Base-by-base conservation (phyloP, 1,140 invertebrate genomes). In the Colletes gigas region DNA sequence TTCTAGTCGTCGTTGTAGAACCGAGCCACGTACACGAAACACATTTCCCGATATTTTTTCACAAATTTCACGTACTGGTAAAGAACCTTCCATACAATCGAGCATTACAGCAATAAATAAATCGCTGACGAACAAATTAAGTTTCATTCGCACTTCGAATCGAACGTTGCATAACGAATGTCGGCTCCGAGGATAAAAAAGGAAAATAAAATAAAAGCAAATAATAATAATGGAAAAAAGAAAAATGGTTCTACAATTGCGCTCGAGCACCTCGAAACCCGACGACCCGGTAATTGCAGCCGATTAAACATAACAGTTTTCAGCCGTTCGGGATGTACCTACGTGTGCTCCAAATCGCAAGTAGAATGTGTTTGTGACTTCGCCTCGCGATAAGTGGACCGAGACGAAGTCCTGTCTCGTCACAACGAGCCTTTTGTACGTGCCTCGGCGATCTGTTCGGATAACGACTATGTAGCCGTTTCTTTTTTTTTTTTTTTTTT, bases 351-450 rank as follows among this genome's bases (percentile, higher is more conserved):
- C 84, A 83, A 87, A 87, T 87, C 79, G 84, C 81, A 81, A 83
- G 84, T 77, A 76, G 85, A 86, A 86, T 82, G 73, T 80, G 75
- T 65, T 83, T 81, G 85, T 65, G 62, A 80, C 80, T 74, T 80
- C 74, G 59, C 81, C 85, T 41, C 77, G 87, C 70, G 86, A 88
- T 90, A 91, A 91, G 90, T 92, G 90, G 91, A 92, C 91, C 91
- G 91, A 89, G 90, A 92, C 91, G 41, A 74, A 89, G 88, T 88
- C 83, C 86, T 86, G 88, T 88, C 89, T 88, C 85, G 86, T 90
- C 85, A 87, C 84, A 88, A 69, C 72, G 69, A 86, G 86, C 69
- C 86, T 91, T 90, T 89, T 90, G 87, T 86, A 71, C 67, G 59
- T 79, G 59, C 54, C 68, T 78, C 55, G 63, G 78, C 52, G 79